Base-by-base conservation (phyloP, 2,888 invertebrate species). In the Dexiosoma caninum region DNA sequence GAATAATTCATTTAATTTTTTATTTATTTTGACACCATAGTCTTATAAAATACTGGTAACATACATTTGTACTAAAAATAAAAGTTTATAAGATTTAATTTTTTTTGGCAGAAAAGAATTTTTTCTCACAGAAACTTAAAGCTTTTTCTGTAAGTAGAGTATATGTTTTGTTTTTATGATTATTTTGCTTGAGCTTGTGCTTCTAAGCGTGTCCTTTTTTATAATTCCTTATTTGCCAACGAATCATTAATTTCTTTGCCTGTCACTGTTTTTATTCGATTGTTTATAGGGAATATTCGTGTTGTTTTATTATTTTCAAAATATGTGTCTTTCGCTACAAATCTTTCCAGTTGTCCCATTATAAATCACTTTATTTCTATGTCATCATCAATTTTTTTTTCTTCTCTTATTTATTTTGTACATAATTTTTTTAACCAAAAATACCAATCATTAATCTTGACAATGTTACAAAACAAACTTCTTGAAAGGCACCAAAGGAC, bases 351-450 rank as follows among this genome's bases (percentile, higher is more conserved):
- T 49, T 77, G 62, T 69, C 62, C 72, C 66, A 77, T 81, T 77
- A 81, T 77, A 81, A 81, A 81, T 81, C 72, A 77, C 81, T 81
- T 77, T 81, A 62, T 72, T 77, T 81, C 69, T 69, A 69, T 69
- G 69, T 59, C 64, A 75, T 79, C 79, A 69, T 42, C 55, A 57
- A 60, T 51, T 35, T 55, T n/a, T 14, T 37, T 12, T 55, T 23
- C 35, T 57, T 8, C 14, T 27, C 9, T 10, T 23, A 2, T 49
- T 21, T 64, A 21, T 8, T 14, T 55, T 35, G 30, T 32, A 16
- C 21, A 8, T 46, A 1, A 19, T 46, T 21, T 23, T 55, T 14
- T 14, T 9, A 51, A 60, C 21, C 62, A 57, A 66, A 75, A 74
- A 19, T 21, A 46, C n/a, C 37, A 46, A 46, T 10, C 59, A 75